Evolutionary conservation across 2,888 invertebrate species (phyloP).

Genomic region (Uloborus plumipes): DNA sequence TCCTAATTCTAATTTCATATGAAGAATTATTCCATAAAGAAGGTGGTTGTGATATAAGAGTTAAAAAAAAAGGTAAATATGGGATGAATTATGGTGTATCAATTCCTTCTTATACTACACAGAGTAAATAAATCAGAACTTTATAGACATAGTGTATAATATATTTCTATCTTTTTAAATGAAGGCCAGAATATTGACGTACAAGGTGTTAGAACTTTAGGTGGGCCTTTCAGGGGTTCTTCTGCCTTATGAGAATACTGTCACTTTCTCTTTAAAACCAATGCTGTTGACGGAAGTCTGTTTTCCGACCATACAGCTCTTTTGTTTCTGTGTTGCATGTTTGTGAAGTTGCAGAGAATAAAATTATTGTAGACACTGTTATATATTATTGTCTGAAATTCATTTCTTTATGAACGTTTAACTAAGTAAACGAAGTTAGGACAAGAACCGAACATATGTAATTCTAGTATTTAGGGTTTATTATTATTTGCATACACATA

Average conservation of each 20-base stretch:
- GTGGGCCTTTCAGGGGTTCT: constrained; percentile 33
- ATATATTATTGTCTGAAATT: background rate
- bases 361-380: constrained; percentile 54
- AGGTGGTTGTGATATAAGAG: constrained; percentile 6
- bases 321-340: constrained; percentile 54
- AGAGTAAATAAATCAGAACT: constrained; percentile 27
- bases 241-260: constrained; percentile 30
- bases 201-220: constrained; percentile 32
- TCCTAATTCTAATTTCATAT: constrained; percentile 21
- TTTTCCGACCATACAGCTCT: constrained; percentile 16
- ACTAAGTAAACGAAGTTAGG: too few relatives aligned
- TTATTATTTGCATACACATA: too few relatives aligned
- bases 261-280: constrained; percentile 34
- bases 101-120: constrained; percentile 23
- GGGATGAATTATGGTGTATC: constrained; percentile 16
- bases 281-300: constrained; percentile 29
- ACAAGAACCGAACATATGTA: too few relatives aligned
- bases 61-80: constrained; percentile 2
- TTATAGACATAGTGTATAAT: constrained; percentile 45
- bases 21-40: constrained; percentile 1
- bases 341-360: constrained; percentile 38
- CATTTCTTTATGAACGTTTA: too few relatives aligned
- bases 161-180: constrained; percentile 62
- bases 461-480: too few relatives aligned
- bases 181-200: constrained; percentile 7